phyloP scores from a whole-genome alignment of 2,797 vertebrate species.

The Adrianichthys oophorus region DNA sequence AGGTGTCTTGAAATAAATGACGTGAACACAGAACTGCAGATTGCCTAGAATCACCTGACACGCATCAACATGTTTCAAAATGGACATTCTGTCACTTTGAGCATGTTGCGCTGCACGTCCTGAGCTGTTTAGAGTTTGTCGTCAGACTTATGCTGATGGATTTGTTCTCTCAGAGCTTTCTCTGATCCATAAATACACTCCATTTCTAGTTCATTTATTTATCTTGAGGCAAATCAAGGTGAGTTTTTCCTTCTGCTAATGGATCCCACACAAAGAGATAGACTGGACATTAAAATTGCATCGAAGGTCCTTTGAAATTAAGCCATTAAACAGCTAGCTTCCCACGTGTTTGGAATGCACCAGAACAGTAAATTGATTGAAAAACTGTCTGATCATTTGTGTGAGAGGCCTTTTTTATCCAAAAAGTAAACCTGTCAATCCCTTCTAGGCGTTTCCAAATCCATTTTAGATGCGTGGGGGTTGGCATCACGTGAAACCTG shows the following conservation, averaged over 20 bases:
- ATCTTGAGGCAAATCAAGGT: conserved; percentile 41
- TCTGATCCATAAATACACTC: conserved; percentile 53
- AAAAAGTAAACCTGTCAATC: conserved; percentile 14
- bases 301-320: conserved; percentile 52
- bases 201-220: conserved; percentile 56
- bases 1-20: neutral
- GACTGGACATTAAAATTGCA: conserved; percentile 56
- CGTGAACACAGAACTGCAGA: conserved; percentile 3
- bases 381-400: conserved; percentile 6
- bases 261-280: conserved; percentile 48
- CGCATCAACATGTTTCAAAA: conserved; percentile 22
- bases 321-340: conserved; percentile 36
- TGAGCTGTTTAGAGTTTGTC: conserved; percentile 27
- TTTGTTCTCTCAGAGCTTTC: conserved; percentile 30
- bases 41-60: neutral
- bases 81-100: conserved; percentile 26
- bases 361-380: neutral
- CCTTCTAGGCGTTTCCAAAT: neutral
- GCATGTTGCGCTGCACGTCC: conserved; percentile 2
- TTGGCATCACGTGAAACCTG: conserved; percentile 3
- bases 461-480: conserved; percentile 8
- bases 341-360: conserved; percentile 21
- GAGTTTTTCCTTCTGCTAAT: conserved; percentile 44
- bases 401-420: neutral
- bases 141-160: conserved; percentile 11